Percentiles rank a stretch among this genome's conserved stretches.
phyloP scores from a whole-genome alignment of 2,888 invertebrate genomes.

The Dolomedes plantarius region DNA sequence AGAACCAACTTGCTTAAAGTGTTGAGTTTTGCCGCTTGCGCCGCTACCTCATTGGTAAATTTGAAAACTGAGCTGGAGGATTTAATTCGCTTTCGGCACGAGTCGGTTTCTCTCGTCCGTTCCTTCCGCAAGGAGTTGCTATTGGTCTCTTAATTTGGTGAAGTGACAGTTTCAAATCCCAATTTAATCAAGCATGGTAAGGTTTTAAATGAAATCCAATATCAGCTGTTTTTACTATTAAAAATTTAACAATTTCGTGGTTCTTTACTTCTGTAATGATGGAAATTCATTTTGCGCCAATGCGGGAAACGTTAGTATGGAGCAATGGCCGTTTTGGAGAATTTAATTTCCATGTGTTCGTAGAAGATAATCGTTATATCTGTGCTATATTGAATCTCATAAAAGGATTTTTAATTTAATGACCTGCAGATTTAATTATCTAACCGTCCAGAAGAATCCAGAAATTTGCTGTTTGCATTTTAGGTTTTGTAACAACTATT shows the following conservation, averaged over 20 bases:
- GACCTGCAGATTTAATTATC: too few relatives aligned
- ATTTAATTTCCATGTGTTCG: conserved; percentile 15
- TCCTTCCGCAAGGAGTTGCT: conserved; percentile 24
- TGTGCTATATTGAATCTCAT: too few relatives aligned
- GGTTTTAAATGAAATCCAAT: not conserved
- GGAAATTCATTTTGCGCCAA: conserved; percentile 58
- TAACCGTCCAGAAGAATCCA: too few relatives aligned
- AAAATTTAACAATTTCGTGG: not conserved
- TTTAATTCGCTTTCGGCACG: conserved; percentile 59
- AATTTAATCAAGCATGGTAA: conserved; percentile 54
- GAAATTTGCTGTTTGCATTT: too few relatives aligned
- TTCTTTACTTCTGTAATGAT: not conserved
- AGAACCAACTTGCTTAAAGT: not conserved
- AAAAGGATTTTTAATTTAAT: too few relatives aligned
- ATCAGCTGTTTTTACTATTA: not conserved
- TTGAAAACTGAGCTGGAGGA: conserved; percentile 56
- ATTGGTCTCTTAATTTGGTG: conserved; percentile 35
- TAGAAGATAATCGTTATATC: too few relatives aligned
- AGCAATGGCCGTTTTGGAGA: conserved; percentile 38
- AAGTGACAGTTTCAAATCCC: conserved; percentile 50
- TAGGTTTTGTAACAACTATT: not conserved
- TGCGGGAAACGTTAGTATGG: conserved; percentile 60
- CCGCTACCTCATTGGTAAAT: conserved; percentile 54
- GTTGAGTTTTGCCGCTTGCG: conserved; percentile 33
- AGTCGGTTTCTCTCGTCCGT: conserved; percentile 31